Conservation (phyloP, 2,888 invertebrate species). For the Machimus rusticus region DNA sequence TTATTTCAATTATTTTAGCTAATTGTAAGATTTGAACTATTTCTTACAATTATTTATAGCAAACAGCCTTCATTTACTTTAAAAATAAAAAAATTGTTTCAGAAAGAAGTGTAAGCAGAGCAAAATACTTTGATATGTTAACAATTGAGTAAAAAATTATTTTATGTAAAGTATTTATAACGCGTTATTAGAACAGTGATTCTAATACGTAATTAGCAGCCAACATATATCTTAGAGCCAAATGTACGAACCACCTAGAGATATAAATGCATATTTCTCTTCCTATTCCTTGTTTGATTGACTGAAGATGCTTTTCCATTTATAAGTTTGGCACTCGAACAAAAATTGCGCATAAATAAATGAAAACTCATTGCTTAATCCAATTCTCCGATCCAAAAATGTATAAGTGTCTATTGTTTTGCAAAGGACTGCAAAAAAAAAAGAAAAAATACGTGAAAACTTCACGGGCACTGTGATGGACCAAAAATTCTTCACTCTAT, state of each 20-base stretch:
- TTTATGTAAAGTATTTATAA: not conserved
- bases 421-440: constrained; percentile 17
- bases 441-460: not conserved
- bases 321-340: not conserved
- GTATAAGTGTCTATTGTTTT: not conserved
- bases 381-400: constrained; percentile 18
- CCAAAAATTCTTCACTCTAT: constrained; percentile 7
- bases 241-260: not conserved
- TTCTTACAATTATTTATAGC: too few relatives aligned
- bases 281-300: constrained; percentile 10
- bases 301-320: not conserved
- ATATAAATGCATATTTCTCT: not conserved
- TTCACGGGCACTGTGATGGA: constrained; percentile 28
- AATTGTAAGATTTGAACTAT: too few relatives aligned
- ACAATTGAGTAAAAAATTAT: not conserved
- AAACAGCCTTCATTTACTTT: not conserved
- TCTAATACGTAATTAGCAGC: not conserved
- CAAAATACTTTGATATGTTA: not conserved
- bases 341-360: not conserved
- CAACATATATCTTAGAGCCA: not conserved
- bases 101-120: not conserved
- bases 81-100: not conserved
- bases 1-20: too few relatives aligned
- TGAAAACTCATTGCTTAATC: not conserved
- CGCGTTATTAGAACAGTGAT: not conserved